phyloP scores from a whole-genome alignment of 1,140 invertebrate species.

The Zaprionus inermis region DNA sequence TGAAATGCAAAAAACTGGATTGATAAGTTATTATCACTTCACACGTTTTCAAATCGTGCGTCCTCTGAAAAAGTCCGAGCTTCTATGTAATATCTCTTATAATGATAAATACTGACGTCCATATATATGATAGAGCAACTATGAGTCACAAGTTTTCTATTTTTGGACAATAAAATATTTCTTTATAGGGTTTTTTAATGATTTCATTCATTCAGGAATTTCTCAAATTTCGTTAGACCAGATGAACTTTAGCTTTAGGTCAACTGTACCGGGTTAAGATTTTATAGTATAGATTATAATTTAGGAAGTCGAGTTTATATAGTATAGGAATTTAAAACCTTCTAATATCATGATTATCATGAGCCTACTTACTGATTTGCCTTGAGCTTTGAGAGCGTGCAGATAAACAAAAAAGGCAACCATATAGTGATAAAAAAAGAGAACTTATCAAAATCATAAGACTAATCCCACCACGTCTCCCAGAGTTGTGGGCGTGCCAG shows the following conservation, averaged over 20 bases:
- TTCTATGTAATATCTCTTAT: constrained; percentile 21
- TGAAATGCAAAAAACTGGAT: constrained; percentile 5
- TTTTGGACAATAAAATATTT: background rate
- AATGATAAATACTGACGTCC: background rate
- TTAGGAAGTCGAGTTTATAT: background rate
- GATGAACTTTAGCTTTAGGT: background rate
- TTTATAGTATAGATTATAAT: background rate
- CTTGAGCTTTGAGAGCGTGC: background rate
- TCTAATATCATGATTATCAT: background rate
- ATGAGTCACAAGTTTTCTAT: background rate
- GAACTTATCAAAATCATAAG: constrained; percentile 27
- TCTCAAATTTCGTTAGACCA: background rate
- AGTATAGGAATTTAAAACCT: background rate
- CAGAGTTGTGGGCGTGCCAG: background rate
- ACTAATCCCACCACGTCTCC: constrained; percentile 2
- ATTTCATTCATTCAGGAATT: background rate
- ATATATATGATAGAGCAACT: background rate
- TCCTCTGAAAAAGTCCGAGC: background rate
- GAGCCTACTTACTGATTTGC: constrained; percentile 16
- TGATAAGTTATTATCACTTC: background rate
- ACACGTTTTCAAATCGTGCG: constrained; percentile 23
- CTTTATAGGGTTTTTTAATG: background rate
- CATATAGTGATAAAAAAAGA: constrained; percentile 25
- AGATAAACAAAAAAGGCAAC: constrained; percentile 19
- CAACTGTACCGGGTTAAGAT: background rate